phyloP scores from a whole-genome alignment of 2,113 vertebrate species.

The Chlamydotis undulata region DNA sequence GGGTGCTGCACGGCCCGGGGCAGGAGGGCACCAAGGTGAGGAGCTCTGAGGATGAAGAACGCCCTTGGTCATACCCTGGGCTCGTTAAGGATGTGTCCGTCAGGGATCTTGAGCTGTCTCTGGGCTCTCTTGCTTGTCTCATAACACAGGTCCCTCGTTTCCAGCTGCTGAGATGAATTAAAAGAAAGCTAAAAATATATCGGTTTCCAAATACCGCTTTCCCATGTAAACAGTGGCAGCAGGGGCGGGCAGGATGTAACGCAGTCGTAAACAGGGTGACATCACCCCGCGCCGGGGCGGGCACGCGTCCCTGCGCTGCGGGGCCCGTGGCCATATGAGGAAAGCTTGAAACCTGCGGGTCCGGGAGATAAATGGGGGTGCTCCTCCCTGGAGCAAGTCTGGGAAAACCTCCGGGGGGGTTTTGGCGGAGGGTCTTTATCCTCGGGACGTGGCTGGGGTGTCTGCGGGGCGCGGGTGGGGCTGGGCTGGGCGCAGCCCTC shows the following conservation, averaged over 20 bases:
- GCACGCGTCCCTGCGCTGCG: rapidly evolving
- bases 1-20: not conserved
- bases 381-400: not conserved
- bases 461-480: rapidly evolving
- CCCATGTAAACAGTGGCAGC: conserved; percentile 10
- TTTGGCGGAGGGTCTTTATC: not conserved
- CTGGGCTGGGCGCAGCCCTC: not conserved
- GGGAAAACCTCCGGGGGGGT: not conserved
- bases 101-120: not conserved
- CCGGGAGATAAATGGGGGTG: not conserved
- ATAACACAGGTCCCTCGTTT: not conserved
- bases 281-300: not conserved
- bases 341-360: not conserved
- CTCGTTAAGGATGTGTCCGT: rapidly evolving
- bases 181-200: conserved; percentile 45
- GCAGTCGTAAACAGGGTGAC: not conserved
- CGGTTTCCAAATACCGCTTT: conserved; percentile 20
- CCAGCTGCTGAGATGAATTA: conserved; percentile 48
- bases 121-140: not conserved
- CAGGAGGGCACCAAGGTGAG: not conserved
- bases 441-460: rapidly evolving
- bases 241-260: not conserved
- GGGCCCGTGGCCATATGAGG: not conserved
- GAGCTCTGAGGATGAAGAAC: not conserved
- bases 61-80: not conserved